phyloP scores from a whole-genome alignment of 2,113 vertebrate genomes.

The Chunga burmeisteri region DNA sequence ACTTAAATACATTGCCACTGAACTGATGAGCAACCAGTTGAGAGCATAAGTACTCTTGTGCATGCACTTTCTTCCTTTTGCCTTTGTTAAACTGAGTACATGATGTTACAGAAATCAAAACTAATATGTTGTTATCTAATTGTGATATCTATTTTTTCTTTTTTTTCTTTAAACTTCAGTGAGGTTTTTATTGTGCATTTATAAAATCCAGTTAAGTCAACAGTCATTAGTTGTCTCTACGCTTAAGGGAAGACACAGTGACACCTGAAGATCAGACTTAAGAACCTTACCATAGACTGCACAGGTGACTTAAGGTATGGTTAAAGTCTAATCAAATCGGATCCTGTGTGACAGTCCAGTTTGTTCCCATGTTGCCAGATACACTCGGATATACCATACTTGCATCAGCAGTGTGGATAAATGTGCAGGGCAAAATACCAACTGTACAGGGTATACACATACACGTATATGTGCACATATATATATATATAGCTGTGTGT shows the following conservation, averaged over 20 bases:
- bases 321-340: neutral
- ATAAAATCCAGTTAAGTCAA: neutral
- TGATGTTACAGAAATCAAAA: neutral
- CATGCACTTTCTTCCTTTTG: neutral
- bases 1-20: neutral
- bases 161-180: neutral
- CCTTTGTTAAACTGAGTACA: neutral
- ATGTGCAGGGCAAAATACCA: neutral
- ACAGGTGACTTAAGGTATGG: neutral
- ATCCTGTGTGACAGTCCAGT: neutral
- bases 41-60: neutral
- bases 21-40: neutral
- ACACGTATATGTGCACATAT: rapidly evolving
- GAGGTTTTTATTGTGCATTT: neutral
- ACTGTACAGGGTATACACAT: neutral
- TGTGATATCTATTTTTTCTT: neutral
- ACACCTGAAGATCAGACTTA: neutral
- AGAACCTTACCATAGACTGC: neutral
- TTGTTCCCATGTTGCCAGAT: neutral
- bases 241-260: neutral
- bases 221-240: neutral
- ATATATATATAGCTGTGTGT: neutral
- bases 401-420: neutral
- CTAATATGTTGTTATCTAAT: neutral
- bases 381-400: neutral